phyloP scores from a whole-genome alignment of 1,140 invertebrate genomes.

The Neodiprion virginianus region DNA sequence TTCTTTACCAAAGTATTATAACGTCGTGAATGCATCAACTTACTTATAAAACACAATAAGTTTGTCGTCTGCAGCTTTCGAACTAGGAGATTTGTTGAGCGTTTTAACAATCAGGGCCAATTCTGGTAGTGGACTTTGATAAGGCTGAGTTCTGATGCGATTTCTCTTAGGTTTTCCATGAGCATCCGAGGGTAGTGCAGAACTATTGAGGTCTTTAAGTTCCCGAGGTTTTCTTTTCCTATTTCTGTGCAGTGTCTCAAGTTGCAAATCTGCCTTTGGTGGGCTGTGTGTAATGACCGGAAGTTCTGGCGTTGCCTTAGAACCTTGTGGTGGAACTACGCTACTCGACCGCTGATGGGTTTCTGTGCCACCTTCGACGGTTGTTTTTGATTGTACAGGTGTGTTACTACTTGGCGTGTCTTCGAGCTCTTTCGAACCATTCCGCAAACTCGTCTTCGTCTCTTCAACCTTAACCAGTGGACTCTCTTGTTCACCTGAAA shows the following conservation, averaged over 20 bases:
- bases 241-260: constrained; percentile 37
- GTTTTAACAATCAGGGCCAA: constrained; percentile 77
- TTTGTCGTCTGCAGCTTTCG: constrained; percentile 77
- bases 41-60: constrained; percentile 86
- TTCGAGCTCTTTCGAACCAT: constrained; percentile 29
- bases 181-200: constrained; percentile 2
- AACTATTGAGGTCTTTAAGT: constrained; percentile 49
- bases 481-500: not conserved
- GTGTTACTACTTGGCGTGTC: constrained; percentile 11
- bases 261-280: constrained; percentile 42
- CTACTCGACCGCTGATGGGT: not conserved
- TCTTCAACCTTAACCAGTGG: constrained; percentile 49
- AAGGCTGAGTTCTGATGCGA: constrained; percentile 74
- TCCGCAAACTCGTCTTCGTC: constrained; percentile 44
- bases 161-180: constrained; percentile 63
- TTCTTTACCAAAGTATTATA: constrained; percentile 15
- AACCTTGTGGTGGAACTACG: not conserved
- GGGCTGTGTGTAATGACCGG: not conserved
- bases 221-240: constrained; percentile 58
- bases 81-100: constrained; percentile 66
- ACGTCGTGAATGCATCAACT: constrained; percentile 43
- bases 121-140: constrained; percentile 82
- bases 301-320: constrained; percentile 17
- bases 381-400: constrained; percentile 32
- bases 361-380: constrained; percentile 36